Evolutionary conservation across 2,888 invertebrate genomes (phyloP).

Genomic region (Drosophila nr. perissopoda): DNA sequence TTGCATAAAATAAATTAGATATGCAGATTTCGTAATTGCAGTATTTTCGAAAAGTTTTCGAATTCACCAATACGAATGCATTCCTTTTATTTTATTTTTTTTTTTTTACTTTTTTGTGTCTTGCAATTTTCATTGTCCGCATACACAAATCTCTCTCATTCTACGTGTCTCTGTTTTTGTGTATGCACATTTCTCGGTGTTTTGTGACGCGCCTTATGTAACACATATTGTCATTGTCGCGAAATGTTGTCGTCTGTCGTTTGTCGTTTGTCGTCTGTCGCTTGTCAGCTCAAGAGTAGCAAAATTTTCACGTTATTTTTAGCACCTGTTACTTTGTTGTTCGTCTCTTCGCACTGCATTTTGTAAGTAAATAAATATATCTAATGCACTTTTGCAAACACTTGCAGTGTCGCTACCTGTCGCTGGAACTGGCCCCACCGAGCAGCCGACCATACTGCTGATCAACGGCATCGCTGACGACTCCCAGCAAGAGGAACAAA

Average conservation of each 20-base stretch:
- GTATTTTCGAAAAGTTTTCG: slow-evolving; percentile 34
- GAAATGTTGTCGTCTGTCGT: slow-evolving; percentile 31
- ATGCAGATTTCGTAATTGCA: slow-evolving; percentile 67
- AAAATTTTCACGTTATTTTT: slow-evolving; percentile 63
- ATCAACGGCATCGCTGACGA: slow-evolving; percentile 79
- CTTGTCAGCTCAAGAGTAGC: slow-evolving; percentile 26
- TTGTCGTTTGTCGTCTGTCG: slow-evolving; percentile 22
- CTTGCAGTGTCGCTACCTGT: slow-evolving; percentile 85
- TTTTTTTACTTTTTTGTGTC: neutral
- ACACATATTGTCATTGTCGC: slow-evolving; percentile 54
- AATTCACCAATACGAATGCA: slow-evolving; percentile 39
- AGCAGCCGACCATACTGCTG: slow-evolving; percentile 84
- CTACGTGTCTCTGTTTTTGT: slow-evolving; percentile 16
- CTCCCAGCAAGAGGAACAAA: slow-evolving; percentile 39
- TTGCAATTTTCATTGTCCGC: neutral
- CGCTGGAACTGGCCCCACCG: slow-evolving; percentile 80
- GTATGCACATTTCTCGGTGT: slow-evolving; percentile 27
- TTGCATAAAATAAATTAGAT: slow-evolving; percentile 7
- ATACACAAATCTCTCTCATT: slow-evolving; percentile 10
- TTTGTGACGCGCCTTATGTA: slow-evolving; percentile 63
- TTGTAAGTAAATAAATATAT: slow-evolving; percentile 35
- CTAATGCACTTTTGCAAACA: slow-evolving; percentile 12
- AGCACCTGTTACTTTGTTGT: slow-evolving; percentile 63
- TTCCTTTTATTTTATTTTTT: neutral
- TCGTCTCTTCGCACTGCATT: slow-evolving; percentile 5